A percentile compares a stretch with the other conserved stretches of the same genome.
Evolutionary conservation across 2,797 vertebrate species (phyloP).

Genomic region (Falco novaeseelandiae): DNA sequence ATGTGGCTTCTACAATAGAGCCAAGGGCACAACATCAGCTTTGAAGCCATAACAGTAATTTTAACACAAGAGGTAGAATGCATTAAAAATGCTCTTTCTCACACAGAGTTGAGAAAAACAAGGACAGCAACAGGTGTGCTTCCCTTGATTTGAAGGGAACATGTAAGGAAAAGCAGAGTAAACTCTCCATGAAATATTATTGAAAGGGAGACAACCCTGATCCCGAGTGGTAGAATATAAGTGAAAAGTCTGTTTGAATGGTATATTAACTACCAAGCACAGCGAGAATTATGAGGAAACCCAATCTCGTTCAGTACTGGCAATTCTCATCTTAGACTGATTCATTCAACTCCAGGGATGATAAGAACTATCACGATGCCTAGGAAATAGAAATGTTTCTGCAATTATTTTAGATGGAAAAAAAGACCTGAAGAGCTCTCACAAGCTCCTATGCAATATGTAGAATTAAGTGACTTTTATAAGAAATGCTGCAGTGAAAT

Average conservation of each 20-base stretch:
- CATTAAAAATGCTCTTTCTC: conserved; percentile 35
- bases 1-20: conserved; percentile 36
- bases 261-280: background rate
- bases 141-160: background rate
- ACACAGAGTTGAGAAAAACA: background rate
- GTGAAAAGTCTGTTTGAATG: background rate
- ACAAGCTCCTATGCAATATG: background rate
- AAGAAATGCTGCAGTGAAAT: background rate
- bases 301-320: background rate
- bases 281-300: background rate
- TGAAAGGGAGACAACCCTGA: background rate
- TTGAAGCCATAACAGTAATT: conserved; percentile 42
- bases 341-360: background rate
- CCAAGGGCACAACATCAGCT: conserved; percentile 34
- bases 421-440: background rate
- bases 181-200: background rate
- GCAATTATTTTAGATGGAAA: background rate
- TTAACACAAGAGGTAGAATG: background rate
- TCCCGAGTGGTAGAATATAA: background rate
- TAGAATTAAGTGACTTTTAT: background rate
- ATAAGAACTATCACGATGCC: background rate
- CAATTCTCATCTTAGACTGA: background rate
- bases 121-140: background rate
- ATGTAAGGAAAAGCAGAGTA: background rate
- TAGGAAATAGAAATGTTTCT: background rate